A percentile compares a stretch with the other conserved stretches of the same genome.
phyloP scores from a whole-genome alignment of 2,888 invertebrate species.

The Microctonus hyperodae region DNA sequence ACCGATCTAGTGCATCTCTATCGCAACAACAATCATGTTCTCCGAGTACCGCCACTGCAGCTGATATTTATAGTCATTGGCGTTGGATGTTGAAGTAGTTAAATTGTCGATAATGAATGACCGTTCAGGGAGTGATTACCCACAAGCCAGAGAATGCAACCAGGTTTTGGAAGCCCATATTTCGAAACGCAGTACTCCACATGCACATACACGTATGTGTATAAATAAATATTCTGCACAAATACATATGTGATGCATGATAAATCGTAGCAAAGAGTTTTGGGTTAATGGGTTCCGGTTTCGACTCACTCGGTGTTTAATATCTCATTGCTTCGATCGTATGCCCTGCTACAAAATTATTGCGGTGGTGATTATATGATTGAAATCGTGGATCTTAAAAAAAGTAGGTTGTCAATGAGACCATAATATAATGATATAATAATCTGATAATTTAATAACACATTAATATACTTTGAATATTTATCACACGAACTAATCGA shows the following conservation, averaged over 20 bases:
- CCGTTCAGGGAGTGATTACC: constrained; percentile 45
- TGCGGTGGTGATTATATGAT: constrained; percentile 11
- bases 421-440: too few relatives aligned
- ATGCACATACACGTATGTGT: constrained; percentile 4
- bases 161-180: constrained; percentile 14
- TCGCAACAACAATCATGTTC: constrained; percentile 58
- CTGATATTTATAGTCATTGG: constrained; percentile 46
- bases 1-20: constrained; percentile 59
- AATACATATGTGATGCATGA: not conserved
- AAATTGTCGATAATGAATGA: constrained; percentile 60
- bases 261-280: constrained; percentile 8
- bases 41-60: constrained; percentile 35
- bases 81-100: constrained; percentile 55
- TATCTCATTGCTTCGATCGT: constrained; percentile 26
- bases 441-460: too few relatives aligned
- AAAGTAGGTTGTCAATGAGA: not conserved
- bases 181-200: constrained; percentile 14
- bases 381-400: not conserved
- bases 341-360: constrained; percentile 21
- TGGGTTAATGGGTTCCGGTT: constrained; percentile 31
- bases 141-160: constrained; percentile 4
- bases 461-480: too few relatives aligned
- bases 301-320: constrained; percentile 21
- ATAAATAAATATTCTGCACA: constrained; percentile 19
- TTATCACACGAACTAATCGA: not conserved